Base-by-base conservation (phyloP, 1,140 invertebrate genomes). In the Brachionus plicatilis region DNA sequence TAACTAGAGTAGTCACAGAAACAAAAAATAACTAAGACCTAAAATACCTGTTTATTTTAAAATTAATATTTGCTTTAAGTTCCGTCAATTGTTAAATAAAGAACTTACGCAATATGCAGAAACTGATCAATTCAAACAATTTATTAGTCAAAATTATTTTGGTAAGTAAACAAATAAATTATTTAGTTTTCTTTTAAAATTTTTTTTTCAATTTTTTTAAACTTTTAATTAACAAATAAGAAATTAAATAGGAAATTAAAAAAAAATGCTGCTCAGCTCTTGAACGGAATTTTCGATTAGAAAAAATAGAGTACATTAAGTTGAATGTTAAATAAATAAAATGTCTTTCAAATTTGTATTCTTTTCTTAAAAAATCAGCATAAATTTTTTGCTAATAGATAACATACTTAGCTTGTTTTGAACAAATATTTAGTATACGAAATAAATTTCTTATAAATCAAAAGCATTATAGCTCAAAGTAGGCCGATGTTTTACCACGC, bases 21-120 rank as follows among this genome's bases (percentile, higher is more conserved):
- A 37, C 33, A 7, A 6, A 37, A 6, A 37, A 37, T 37, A 0
- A 37, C 6, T 37, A 37, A 56, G 24, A 12, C 76, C 33, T 37
- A 24, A 14, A 20, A 20, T 33, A 50, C 65, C 6, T 12, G 37
- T 17, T 84, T 84, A 84, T 83, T 85, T 83, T 24, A 24, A 9
- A 41, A 83, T 86, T 47, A 20, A 45, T 20, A 37, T 85, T 75
- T 86, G 86, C 92, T 94, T 83, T 93, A 24, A 99, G 96, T 99
- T 99, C 92, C 98, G 98, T 91, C 93, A 96, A 90, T 98, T 99
- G 95, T 93, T 99, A 88, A 99, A 99, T 92, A 97, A 98, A 91
- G 97, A 99, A 91, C 92, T 99, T 86, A 98, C 95, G 89, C 96
- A 98, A 90, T 99, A 99, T 91, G 98, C 96, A 45, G 97, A 99